Evolutionary conservation across 2,797 vertebrate genomes (phyloP).

Genomic region (Carduelis carduelis): DNA sequence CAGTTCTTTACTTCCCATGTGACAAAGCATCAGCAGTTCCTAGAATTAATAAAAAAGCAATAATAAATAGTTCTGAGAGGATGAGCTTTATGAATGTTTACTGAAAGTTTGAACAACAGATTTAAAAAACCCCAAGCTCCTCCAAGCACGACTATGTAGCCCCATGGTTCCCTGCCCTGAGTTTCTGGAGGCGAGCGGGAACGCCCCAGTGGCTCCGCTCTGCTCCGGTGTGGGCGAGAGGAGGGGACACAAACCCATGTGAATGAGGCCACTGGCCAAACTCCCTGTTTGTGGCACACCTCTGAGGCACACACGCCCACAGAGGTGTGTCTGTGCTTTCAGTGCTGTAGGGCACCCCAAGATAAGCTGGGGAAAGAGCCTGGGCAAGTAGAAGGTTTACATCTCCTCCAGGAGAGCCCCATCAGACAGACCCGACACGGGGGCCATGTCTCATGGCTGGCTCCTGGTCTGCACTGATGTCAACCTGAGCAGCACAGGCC

Average conservation of each 20-base stretch:
- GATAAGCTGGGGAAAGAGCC: not conserved
- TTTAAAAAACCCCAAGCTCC: fast-evolving
- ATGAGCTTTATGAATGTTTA: not conserved
- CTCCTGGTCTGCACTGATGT: fast-evolving
- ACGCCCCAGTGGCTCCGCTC: not conserved
- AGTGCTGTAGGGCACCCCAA: not conserved
- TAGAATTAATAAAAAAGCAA: not conserved
- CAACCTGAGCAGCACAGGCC: not conserved
- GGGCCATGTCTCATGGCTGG: not conserved
- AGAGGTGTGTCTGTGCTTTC: not conserved
- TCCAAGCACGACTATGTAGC: not conserved
- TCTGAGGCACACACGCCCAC: fast-evolving
- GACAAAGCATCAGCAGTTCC: not conserved
- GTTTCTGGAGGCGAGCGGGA: fast-evolving
- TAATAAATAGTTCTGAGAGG: not conserved
- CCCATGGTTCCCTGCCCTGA: not conserved
- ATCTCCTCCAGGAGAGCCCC: not conserved
- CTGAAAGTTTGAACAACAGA: not conserved
- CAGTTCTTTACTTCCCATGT: constrained; percentile 6
- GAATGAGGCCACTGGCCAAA: not conserved
- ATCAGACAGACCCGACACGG: fast-evolving
- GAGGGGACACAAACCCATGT: fast-evolving
- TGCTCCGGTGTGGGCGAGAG: fast-evolving
- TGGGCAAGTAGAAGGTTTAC: not conserved
- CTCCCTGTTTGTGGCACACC: not conserved